phyloP scores from a whole-genome alignment of 2,888 invertebrate species.

The Synergus japonicus region DNA sequence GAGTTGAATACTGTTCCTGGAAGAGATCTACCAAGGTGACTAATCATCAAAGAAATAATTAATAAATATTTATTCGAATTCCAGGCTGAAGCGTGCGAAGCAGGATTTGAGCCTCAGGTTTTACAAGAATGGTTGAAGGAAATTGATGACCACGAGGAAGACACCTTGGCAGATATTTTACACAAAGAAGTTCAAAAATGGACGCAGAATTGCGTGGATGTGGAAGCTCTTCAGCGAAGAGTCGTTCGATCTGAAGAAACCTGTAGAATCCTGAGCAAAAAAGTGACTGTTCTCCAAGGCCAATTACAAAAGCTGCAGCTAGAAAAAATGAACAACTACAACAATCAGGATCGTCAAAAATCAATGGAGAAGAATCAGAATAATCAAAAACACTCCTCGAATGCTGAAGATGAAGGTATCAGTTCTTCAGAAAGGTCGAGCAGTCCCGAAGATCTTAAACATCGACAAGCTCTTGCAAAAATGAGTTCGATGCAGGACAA shows the following conservation, averaged over 20 bases:
- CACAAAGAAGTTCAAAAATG: conserved; percentile 86
- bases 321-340: conserved; percentile 69
- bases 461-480: conserved; percentile 56
- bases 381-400: conserved; percentile 80
- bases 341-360: conserved; percentile 58
- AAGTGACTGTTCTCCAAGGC: conserved; percentile 68
- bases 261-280: conserved; percentile 71
- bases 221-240: conserved; percentile 85
- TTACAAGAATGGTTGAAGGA: conserved; percentile 73
- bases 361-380: conserved; percentile 67
- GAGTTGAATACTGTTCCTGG: not conserved
- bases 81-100: conserved; percentile 75
- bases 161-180: conserved; percentile 68
- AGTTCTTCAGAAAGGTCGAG: conserved; percentile 90
- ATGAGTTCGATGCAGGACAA: conserved; percentile 78
- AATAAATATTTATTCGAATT: conserved; percentile 11
- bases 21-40: not conserved
- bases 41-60: conserved; percentile 26
- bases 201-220: conserved; percentile 88
- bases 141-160: conserved; percentile 69
- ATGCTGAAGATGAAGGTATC: conserved; percentile 92
- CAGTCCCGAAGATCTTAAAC: conserved; percentile 82
- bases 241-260: conserved; percentile 83
- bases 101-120: conserved; percentile 73
- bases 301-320: conserved; percentile 70